Conservation (phyloP, 2,888 invertebrate genomes). For the Diarsia brunnea region DNA sequence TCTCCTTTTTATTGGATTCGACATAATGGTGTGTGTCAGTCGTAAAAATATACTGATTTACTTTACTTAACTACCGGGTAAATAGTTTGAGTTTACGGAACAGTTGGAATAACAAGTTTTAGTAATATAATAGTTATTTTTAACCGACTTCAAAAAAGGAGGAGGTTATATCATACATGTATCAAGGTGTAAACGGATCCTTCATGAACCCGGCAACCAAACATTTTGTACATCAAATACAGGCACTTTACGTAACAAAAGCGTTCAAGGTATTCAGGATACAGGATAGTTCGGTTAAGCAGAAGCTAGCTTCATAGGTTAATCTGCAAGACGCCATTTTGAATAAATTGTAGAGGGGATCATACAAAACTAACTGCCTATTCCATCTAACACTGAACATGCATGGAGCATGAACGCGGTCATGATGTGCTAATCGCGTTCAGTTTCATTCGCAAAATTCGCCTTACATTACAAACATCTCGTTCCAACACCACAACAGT, state of each 20-base stretch:
- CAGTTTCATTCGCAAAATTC: neutral
- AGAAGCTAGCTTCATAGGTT: too few relatives aligned
- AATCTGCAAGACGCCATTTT: too few relatives aligned
- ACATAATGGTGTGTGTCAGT: conserved; percentile 21
- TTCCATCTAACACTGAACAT: neutral
- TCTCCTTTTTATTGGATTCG: conserved; percentile 46
- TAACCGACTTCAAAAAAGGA: too few relatives aligned
- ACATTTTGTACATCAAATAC: too few relatives aligned
- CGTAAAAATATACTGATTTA: conserved; percentile 28
- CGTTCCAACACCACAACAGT: conserved; percentile 9
- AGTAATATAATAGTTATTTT: neutral
- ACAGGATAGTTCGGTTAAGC: too few relatives aligned
- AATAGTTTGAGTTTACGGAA: conserved; percentile 8
- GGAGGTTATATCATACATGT: too few relatives aligned
- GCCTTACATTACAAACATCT: neutral
- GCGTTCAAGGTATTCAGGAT: too few relatives aligned
- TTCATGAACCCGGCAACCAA: too few relatives aligned
- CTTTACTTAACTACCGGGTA: neutral
- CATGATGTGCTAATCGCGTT: neutral
- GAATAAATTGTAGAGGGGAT: neutral
- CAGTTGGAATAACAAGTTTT: neutral
- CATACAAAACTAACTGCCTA: neutral
- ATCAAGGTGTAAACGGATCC: too few relatives aligned
- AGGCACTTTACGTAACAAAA: too few relatives aligned
- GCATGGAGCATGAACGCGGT: neutral